phyloP scores from a whole-genome alignment of 2,888 invertebrate genomes.

The Heliothis peltigera region DNA sequence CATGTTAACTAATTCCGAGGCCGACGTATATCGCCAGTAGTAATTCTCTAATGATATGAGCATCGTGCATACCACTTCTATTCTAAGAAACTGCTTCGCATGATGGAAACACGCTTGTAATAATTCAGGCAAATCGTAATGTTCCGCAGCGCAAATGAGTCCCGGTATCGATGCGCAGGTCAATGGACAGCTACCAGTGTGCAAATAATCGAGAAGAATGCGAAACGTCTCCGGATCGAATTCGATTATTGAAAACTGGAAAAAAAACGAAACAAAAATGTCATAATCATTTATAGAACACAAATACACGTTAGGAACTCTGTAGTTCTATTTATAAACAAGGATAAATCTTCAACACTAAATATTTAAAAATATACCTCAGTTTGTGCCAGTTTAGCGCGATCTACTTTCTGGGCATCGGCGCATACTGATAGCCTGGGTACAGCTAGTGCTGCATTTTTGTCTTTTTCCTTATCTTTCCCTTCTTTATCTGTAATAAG shows the following conservation, averaged over 20 bases:
- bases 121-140: slow-evolving; percentile 97
- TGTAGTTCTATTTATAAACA: slow-evolving; percentile 28
- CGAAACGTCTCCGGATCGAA: slow-evolving; percentile 98
- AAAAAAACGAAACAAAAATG: slow-evolving; percentile 55
- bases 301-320: slow-evolving; percentile 1
- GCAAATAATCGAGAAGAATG: slow-evolving; percentile 96
- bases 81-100: slow-evolving; percentile 97
- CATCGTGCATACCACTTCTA: slow-evolving; percentile 98
- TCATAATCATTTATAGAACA: slow-evolving; percentile 7
- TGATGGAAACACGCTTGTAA: slow-evolving; percentile 98
- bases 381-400: slow-evolving; percentile 97
- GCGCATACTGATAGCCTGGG: slow-evolving; percentile 97
- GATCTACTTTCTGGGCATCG: slow-evolving; percentile 97
- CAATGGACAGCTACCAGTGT: slow-evolving; percentile 97
- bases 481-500: slow-evolving; percentile 92
- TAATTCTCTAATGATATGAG: slow-evolving; percentile 97
- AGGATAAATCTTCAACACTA: slow-evolving; percentile 2
- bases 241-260: slow-evolving; percentile 97
- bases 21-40: slow-evolving; percentile 98
- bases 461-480: slow-evolving; percentile 94
- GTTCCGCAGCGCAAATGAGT: slow-evolving; percentile 97
- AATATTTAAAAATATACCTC: slow-evolving; percentile 89
- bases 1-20: slow-evolving; percentile 98
- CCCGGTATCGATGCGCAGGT: slow-evolving; percentile 98
- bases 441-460: slow-evolving; percentile 94